Conservation (phyloP, 2,888 invertebrate species). For the Patella caerulea region DNA sequence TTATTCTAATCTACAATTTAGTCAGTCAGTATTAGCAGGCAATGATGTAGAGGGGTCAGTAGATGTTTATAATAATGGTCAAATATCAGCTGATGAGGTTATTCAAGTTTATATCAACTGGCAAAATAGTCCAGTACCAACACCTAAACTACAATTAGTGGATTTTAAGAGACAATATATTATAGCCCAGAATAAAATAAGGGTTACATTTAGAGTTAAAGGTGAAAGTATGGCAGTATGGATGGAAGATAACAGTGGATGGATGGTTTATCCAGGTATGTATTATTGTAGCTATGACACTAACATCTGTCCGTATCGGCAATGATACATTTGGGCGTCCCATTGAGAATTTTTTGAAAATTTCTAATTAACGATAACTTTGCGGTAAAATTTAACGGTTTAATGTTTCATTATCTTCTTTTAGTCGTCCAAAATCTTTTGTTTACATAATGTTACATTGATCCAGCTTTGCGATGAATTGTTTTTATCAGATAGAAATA, state of each 20-base stretch:
- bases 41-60: conserved; percentile 48
- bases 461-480: no score
- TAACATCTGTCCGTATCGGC: no score
- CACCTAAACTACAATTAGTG: conserved; percentile 55
- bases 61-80: conserved; percentile 50
- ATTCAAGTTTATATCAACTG: conserved; percentile 61
- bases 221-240: conserved; percentile 56
- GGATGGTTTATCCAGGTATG: conserved; percentile 51
- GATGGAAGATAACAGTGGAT: conserved; percentile 43
- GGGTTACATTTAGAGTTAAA: conserved; percentile 39
- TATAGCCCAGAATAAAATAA: conserved; percentile 26
- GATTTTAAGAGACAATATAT: conserved; percentile 46
- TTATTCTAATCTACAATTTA: conserved; percentile 38
- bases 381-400: no score
- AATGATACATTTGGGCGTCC: no score
- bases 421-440: no score
- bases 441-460: no score
- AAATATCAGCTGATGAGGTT: conserved; percentile 57
- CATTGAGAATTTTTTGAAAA: no score
- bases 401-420: no score
- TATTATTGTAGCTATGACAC: neutral
- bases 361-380: no score
- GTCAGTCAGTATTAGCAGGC: conserved; percentile 41
- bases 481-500: no score
- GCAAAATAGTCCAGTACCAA: conserved; percentile 47